A percentile compares a stretch with the other conserved stretches of the same genome.
Evolutionary conservation across 1,140 invertebrate genomes (phyloP).

Genomic region (Carcinoscorpius rotundicauda): DNA sequence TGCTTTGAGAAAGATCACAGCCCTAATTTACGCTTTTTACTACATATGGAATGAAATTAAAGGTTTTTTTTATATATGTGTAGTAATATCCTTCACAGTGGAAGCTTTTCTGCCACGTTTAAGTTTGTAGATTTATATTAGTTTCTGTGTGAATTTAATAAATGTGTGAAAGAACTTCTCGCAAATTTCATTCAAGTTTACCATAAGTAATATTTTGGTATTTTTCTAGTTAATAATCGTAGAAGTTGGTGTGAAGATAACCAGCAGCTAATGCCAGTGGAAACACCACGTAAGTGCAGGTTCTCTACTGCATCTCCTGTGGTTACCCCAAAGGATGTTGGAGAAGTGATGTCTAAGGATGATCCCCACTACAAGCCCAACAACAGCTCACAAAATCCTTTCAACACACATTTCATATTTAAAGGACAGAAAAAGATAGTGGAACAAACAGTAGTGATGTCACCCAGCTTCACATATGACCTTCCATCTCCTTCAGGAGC

Average conservation of each 20-base stretch:
- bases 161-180: too few relatives aligned
- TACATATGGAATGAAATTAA: too few relatives aligned
- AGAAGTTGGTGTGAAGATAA: neutral
- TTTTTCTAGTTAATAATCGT: neutral
- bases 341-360: conserved; percentile 60
- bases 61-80: too few relatives aligned
- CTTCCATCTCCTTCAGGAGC: conserved; percentile 42
- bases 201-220: neutral
- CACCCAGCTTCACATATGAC: conserved; percentile 36
- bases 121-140: too few relatives aligned
- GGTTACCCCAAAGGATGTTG: conserved; percentile 45
- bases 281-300: neutral
- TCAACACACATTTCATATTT: conserved; percentile 49
- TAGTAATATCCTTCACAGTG: too few relatives aligned
- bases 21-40: too few relatives aligned
- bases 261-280: neutral
- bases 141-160: too few relatives aligned
- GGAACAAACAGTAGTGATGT: conserved; percentile 37
- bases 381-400: conserved; percentile 46
- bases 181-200: too few relatives aligned
- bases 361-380: conserved; percentile 55
- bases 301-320: neutral
- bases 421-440: conserved; percentile 28
- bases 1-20: too few relatives aligned
- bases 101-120: too few relatives aligned